Evolutionary conservation across 2,888 invertebrate genomes (phyloP).

Genomic region (Caenorhabditis japonica): DNA sequence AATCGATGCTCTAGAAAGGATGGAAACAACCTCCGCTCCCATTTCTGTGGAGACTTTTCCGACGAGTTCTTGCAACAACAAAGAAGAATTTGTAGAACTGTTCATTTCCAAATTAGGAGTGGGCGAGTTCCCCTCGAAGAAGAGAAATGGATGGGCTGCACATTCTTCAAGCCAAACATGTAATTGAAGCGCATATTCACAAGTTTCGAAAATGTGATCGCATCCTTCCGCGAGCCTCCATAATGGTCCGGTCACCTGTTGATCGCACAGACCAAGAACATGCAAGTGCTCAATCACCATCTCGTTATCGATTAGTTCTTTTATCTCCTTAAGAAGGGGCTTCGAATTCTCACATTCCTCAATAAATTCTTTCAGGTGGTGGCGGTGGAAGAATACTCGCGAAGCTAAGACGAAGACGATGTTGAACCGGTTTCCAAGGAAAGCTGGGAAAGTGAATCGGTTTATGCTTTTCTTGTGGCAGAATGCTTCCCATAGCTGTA

Average conservation of each 20-base stretch:
- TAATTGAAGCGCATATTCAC: conserved; percentile 7
- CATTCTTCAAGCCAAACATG: conserved; percentile 9
- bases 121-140: conserved; percentile 6
- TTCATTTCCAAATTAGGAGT: neutral
- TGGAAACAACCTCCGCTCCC: neutral
- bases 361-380: conserved; percentile 6
- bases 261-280: conserved; percentile 14
- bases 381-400: conserved; percentile 16
- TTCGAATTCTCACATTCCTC: conserved; percentile 6
- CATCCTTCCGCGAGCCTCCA: conserved; percentile 11
- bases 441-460: conserved; percentile 2
- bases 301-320: neutral
- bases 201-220: conserved; percentile 12
- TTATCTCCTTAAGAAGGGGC: neutral
- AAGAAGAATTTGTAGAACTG: neutral
- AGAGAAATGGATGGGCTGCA: neutral
- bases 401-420: conserved; percentile 10
- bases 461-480: neutral
- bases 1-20: neutral
- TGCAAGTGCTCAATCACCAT: conserved; percentile 6
- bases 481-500: conserved; percentile 4
- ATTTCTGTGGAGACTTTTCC: neutral
- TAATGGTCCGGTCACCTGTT: conserved; percentile 13
- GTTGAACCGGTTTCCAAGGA: conserved; percentile 15
- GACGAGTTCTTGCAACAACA: conserved; percentile 2